phyloP scores from a whole-genome alignment of 2,888 invertebrate species.

The Meteorus colon region DNA sequence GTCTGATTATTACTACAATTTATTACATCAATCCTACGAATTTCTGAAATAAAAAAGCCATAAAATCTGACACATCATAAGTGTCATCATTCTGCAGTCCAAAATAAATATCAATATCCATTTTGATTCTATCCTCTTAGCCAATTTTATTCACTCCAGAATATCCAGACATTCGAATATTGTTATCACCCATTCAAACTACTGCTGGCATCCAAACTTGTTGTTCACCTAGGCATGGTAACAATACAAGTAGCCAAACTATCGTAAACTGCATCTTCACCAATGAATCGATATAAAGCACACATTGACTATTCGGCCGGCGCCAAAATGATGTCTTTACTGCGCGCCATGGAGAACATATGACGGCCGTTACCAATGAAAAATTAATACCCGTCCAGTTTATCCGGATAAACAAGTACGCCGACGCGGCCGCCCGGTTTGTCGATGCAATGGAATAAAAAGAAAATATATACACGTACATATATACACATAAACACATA shows the following conservation, averaged over 20 bases:
- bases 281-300: neutral
- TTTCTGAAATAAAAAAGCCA: too few relatives aligned
- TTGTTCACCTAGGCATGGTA: neutral
- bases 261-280: neutral
- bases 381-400: slow-evolving; percentile 50
- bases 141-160: too few relatives aligned
- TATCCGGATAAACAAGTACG: slow-evolving; percentile 46
- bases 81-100: too few relatives aligned
- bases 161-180: too few relatives aligned
- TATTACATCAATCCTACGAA: too few relatives aligned
- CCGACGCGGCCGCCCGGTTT: slow-evolving; percentile 36
- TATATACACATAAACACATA: neutral
- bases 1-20: too few relatives aligned
- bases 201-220: too few relatives aligned
- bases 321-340: slow-evolving; percentile 50
- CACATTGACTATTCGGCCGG: slow-evolving; percentile 26
- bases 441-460: neutral
- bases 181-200: too few relatives aligned
- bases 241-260: neutral
- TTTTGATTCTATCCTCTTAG: too few relatives aligned
- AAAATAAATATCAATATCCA: too few relatives aligned
- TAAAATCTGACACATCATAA: too few relatives aligned
- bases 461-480: neutral
- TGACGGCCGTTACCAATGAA: slow-evolving; percentile 46
- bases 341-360: slow-evolving; percentile 20